Base-by-base conservation (phyloP, 2,888 invertebrate species). In the Chrysotoxum bicinctum region DNA sequence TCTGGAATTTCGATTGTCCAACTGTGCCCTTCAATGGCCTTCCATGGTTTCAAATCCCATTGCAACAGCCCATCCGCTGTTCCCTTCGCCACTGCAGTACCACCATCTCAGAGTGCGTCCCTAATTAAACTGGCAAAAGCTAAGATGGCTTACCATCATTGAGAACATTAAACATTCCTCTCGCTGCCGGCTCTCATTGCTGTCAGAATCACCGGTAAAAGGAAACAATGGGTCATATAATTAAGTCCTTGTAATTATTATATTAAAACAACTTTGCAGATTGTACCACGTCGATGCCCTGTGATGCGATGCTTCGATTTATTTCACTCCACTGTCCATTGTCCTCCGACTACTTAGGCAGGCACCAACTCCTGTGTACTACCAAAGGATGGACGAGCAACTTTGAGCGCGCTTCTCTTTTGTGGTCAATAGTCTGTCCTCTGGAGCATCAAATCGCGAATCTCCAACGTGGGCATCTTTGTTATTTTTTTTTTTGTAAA, bases 161-260 rank as follows among this genome's bases (percentile, higher is more conserved):
- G 45, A 43, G 32, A 64, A 43, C 68, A 79, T 79, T 79, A 19
- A 37, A 48, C 54, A 80, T 80, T 85, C 81, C 54, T 58, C 23
- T 12, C 37, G 23, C 35, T 23, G 60, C 43, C 48, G 16, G 54
- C 43, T 60, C 26, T 32, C 35, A 48, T 37, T 32, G 21, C 73
- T 48, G 66, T 21, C 72, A 48, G 43, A 50, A 58, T 58, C 45
- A 68, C 68, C 52, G 85, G 76, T 68, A 64, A 62, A 66, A 73
- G 81, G 73, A 81, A 85, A 85, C 85, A 85, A 81, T 85, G 85
- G 85, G 72, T 85, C 81, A 81, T 85, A 85, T 85, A 85, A 85
- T 85, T 85, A 81, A 85, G 69, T 69, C 76, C 85, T 85, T 85
- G 85, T 85, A 85, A 85, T 85, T 85, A 85, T 85, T 85, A 73